Percentiles rank a stretch among this genome's conserved stretches.
Conservation (phyloP, 2,113 vertebrate genomes). For the Phyllopteryx taeniolatus region DNA sequence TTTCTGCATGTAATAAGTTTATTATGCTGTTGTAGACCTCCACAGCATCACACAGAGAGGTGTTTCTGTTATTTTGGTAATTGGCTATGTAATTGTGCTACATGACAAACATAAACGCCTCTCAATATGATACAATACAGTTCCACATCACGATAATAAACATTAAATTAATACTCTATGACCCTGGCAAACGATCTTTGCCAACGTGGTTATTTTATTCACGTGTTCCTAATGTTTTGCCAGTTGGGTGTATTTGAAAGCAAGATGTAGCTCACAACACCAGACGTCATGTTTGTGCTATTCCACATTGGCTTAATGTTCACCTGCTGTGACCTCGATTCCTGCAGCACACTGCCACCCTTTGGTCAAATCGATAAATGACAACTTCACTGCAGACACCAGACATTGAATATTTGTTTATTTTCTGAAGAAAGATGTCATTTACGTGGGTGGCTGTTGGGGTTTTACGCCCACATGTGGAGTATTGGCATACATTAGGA, state of each 20-base stretch:
- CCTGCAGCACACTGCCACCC: conserved; percentile 44
- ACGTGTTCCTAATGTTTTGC: background rate
- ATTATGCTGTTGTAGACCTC: too few species aligned
- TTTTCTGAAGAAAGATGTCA: background rate
- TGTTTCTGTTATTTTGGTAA: too few species aligned
- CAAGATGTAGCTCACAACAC: too few species aligned
- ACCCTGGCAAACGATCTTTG: background rate
- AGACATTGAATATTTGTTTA: background rate
- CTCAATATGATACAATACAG: background rate
- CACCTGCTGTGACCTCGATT: background rate
- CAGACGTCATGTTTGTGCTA: too few species aligned
- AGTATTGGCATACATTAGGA: background rate
- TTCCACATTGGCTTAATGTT: background rate
- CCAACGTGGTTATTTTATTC: background rate
- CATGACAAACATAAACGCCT: too few species aligned
- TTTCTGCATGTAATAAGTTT: too few species aligned
- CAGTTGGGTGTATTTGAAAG: background rate
- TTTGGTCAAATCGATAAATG: conserved; percentile 29
- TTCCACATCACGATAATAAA: background rate
- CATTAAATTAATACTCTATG: background rate
- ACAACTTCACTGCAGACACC: background rate
- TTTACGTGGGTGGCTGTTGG: background rate
- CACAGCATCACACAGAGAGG: too few species aligned
- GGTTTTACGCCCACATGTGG: background rate
- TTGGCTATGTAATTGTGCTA: too few species aligned